Base-by-base conservation (phyloP, 1,140 invertebrate genomes). In the Drosophila insularis region DNA sequence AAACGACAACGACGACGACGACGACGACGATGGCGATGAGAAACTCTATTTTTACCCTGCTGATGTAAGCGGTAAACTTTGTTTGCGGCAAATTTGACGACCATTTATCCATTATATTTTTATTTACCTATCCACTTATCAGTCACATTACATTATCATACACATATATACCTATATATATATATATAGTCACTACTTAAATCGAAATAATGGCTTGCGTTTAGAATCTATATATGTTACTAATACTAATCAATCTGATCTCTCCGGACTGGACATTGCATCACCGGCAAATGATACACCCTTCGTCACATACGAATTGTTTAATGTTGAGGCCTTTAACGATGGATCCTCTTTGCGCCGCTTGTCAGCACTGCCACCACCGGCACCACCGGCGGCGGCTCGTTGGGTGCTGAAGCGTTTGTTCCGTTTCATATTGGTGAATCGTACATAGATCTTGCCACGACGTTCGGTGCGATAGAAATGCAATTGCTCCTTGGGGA, bases 401-500 rank as follows among this genome's bases (percentile, higher is more conserved):
- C 68, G 74, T 43, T 54, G 74, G 11, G 14, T 63, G 6, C 66
- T 77, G 0, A 87, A 58, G 5, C 84, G 67, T 35, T 80, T 89
- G 53, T 81, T 87, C 0, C 90, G 66, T 74, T 91, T 91, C 82
- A 91, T 91, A 35, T 91, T 90, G 17, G 80, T 89, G 39, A 89
- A 91, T 8, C 90, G 23, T 21, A 84, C 81, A 39, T 91, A 91
- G 68, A 91, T 91, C 65, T 90, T 91, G 60, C 90, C 90, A 7
- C 90, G 72, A 5, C 87, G 71, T 31, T 91, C 84, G 11, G 86
- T 91, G 58, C 90, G 90, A 67, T 91, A 91, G 53, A 77, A 89
- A 13, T 78, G 69, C 1, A 91, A 50, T 35, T 89, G 77, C 40
- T 91, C 90, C 39, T 65, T 74, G 14, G 90, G 90, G 6, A 76